A percentile compares a stretch with the other conserved stretches of the same genome.
Conservation (phyloP, 2,113 vertebrate species). For the Piprites chloris region DNA sequence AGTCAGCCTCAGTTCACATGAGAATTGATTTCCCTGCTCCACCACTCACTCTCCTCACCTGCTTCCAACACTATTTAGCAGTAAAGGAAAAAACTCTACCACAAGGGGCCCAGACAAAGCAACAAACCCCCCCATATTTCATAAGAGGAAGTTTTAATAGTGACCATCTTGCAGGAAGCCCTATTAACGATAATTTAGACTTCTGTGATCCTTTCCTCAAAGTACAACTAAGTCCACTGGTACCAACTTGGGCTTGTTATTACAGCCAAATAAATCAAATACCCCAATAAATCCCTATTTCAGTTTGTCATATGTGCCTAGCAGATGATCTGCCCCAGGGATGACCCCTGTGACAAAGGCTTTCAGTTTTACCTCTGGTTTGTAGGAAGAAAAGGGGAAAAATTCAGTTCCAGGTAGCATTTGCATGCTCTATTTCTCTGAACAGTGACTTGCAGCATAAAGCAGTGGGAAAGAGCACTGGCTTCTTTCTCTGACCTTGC, state of each 20-base stretch:
- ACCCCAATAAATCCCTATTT: background rate
- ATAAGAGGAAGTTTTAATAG: background rate
- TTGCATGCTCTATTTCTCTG: background rate
- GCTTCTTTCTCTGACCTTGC: background rate
- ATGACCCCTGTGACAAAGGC: background rate
- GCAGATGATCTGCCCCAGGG: background rate
- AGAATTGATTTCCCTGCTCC: background rate
- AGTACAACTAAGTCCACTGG: background rate
- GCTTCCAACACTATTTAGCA: background rate
- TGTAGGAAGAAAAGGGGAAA: background rate
- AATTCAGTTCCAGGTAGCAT: background rate
- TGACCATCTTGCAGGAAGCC: background rate
- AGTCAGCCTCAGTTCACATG: background rate
- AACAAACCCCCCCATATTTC: fast-evolving
- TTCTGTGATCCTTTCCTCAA: background rate
- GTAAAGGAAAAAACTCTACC: background rate
- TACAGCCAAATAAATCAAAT: background rate
- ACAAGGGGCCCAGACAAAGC: background rate
- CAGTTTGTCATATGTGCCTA: background rate
- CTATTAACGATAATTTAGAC: background rate
- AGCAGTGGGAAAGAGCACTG: background rate
- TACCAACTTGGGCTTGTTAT: background rate
- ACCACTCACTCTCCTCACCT: background rate
- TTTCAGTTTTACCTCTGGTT: background rate
- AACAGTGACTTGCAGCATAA: background rate